Evolutionary conservation across 2,797 vertebrate species (phyloP).

Genomic region (Xenops minutus): DNA sequence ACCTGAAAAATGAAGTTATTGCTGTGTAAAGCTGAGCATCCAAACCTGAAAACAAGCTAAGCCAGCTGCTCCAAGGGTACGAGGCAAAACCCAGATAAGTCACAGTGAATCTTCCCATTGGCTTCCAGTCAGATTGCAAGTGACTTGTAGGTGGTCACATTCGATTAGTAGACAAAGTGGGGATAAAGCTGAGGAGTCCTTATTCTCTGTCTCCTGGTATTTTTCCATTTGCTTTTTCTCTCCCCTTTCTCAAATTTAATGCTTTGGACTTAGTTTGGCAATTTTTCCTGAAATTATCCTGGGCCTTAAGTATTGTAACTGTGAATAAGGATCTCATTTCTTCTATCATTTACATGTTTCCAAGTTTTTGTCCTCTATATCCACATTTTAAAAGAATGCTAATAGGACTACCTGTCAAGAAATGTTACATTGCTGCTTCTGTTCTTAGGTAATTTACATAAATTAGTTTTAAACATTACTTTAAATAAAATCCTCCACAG

Average conservation of each 20-base stretch:
- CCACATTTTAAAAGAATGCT: conserved; percentile 45
- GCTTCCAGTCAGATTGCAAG: background rate
- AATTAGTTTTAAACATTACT: conserved; percentile 63
- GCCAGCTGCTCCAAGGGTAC: background rate
- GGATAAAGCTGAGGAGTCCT: background rate
- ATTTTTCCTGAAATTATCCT: conserved; percentile 12
- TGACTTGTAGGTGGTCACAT: background rate
- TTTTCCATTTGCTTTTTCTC: conserved; percentile 10
- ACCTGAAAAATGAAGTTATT: background rate
- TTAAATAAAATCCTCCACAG: conserved; percentile 58
- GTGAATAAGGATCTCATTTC: conserved; percentile 31
- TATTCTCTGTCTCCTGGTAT: background rate
- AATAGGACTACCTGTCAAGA: conserved; percentile 55
- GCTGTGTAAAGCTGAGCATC: background rate
- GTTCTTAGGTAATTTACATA: conserved; percentile 62
- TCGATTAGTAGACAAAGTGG: background rate
- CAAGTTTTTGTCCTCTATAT: conserved; percentile 48
- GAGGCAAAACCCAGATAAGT: background rate
- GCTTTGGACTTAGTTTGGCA: background rate
- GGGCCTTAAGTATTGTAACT: background rate
- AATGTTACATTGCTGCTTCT: conserved; percentile 57
- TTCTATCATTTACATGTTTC: conserved; percentile 38
- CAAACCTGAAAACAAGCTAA: background rate
- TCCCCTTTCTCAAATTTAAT: background rate
- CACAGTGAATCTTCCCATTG: background rate